A percentile compares a stretch with the other conserved stretches of the same genome.
Evolutionary conservation across 2,797 vertebrate genomes (phyloP).

Genomic region (Gobionotothen gibberifrons): DNA sequence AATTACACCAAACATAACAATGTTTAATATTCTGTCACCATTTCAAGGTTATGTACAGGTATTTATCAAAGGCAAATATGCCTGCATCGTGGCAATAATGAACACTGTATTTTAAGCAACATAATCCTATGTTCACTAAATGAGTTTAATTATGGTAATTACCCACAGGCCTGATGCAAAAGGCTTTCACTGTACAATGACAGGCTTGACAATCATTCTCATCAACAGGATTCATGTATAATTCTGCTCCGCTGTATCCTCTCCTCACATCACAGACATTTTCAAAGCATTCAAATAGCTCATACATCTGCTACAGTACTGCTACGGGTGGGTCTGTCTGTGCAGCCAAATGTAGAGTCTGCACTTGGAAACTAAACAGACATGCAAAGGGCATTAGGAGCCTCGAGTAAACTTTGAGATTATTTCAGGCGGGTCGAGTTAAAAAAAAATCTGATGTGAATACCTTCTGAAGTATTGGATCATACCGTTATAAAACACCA

Average conservation of each 20-base stretch:
- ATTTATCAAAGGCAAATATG: background rate
- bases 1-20: background rate
- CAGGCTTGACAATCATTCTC: conserved; percentile 20
- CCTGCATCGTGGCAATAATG: background rate
- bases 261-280: background rate
- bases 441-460: background rate
- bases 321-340: conserved; percentile 13
- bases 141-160: conserved; percentile 14
- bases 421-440: conserved; percentile 19
- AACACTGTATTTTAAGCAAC: background rate
- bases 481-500: conserved; percentile 29
- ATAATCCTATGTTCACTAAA: conserved; percentile 1
- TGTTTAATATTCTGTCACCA: background rate
- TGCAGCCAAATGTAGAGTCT: conserved; percentile 23
- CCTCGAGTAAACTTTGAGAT: conserved; percentile 19
- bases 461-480: conserved; percentile 61
- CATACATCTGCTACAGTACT: background rate
- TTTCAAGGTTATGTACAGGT: background rate
- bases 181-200: conserved; percentile 4
- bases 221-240: conserved; percentile 21
- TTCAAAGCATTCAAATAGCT: background rate
- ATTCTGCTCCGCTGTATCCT: background rate
- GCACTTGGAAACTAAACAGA: conserved; percentile 4
- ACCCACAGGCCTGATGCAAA: conserved; percentile 9
- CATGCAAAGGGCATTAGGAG: conserved; percentile 23